These are phyloP conservation scores for Dunckerocampus dactyliophorus DNA, from an alignment of 2,113 vertebrate genomes.

Conservation along the genomic window DNA sequence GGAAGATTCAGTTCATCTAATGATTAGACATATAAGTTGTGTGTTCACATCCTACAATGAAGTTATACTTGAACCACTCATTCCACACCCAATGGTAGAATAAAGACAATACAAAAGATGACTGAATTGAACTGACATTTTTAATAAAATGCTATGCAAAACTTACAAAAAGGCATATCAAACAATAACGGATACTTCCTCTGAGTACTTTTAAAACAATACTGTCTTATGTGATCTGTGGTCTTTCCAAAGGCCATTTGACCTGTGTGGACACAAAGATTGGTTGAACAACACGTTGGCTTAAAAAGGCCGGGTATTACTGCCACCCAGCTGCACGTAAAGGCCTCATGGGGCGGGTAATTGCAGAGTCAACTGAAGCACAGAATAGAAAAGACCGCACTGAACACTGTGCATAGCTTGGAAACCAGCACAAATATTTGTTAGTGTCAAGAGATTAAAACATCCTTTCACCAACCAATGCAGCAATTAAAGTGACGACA, in stretches of 20 bases:
- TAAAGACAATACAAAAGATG: constrained; percentile 72
- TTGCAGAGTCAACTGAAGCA: constrained; percentile 43
- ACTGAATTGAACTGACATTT: constrained; percentile 64
- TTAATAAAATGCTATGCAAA: constrained; percentile 73
- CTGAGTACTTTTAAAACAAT: constrained; percentile 59
- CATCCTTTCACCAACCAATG: constrained; percentile 37
- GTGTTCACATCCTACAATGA: constrained; percentile 4
- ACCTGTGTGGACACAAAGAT: constrained; percentile 23
- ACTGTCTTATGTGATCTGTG: constrained; percentile 39
- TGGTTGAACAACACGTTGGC: constrained; percentile 20
- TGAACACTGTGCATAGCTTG: constrained; percentile 50
- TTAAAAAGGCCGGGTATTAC: constrained; percentile 32
- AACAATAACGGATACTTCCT: constrained; percentile 65
- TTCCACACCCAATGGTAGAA: constrained; percentile 47
- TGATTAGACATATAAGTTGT: not conserved
- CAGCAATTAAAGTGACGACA: constrained; percentile 45
- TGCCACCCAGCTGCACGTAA: constrained; percentile 29
- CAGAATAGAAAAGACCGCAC: constrained; percentile 27
- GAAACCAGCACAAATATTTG: constrained; percentile 45
- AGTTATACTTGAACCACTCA: constrained; percentile 19
- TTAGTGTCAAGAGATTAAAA: constrained; percentile 43
- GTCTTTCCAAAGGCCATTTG: too few relatives aligned
- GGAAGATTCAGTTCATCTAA: not conserved
- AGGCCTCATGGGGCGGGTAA: constrained; percentile 35
- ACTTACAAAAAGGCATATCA: constrained; percentile 71